Conservation (phyloP, 2,797 vertebrate species). For the Lacerta bilineata region DNA sequence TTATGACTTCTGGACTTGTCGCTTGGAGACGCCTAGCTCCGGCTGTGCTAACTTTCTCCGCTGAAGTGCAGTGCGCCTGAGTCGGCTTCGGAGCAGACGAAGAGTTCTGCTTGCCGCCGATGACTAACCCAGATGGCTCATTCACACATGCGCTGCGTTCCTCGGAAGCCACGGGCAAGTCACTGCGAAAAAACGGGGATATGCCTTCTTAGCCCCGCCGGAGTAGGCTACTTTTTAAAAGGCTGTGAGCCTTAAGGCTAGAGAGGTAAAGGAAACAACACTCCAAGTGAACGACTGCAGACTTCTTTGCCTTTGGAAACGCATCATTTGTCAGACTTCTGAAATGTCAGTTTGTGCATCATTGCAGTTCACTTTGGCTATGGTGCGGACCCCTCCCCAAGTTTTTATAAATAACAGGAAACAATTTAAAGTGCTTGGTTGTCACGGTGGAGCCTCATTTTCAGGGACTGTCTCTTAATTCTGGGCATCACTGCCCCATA, state of each 20-base stretch:
- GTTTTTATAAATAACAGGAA: not conserved
- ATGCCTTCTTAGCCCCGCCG: not conserved
- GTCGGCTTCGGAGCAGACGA: not conserved
- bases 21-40: not conserved
- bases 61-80: not conserved
- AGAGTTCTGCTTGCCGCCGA: not conserved
- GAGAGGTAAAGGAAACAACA: not conserved
- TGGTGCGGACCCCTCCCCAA: not conserved
- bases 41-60: not conserved
- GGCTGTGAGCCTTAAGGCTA: not conserved
- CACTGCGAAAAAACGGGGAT: accelerated
- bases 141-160: not conserved
- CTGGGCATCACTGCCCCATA: not conserved
- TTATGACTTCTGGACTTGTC: not conserved
- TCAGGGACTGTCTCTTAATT: not conserved
- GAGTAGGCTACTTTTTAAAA: not conserved
- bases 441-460: not conserved
- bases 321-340: not conserved
- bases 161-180: no score
- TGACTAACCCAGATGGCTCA: not conserved
- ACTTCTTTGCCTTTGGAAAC: not conserved
- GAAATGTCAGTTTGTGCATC: not conserved
- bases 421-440: not conserved
- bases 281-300: not conserved
- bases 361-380: not conserved